Base-by-base conservation (phyloP, 2,797 vertebrate species). In the Gallirallus australis region DNA sequence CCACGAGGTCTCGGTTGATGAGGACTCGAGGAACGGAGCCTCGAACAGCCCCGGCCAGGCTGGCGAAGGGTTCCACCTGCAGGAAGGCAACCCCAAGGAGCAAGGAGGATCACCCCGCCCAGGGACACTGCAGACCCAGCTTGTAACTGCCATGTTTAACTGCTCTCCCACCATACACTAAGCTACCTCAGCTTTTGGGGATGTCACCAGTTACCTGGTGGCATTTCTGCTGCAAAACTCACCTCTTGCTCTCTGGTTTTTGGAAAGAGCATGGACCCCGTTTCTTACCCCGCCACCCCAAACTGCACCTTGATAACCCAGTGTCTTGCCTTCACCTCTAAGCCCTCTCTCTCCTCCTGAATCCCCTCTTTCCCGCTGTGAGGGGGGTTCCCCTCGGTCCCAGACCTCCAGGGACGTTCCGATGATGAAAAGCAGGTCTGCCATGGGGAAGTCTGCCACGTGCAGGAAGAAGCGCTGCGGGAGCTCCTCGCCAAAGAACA, bases 21-120 rank as follows among this genome's bases (percentile, higher is more conserved):
- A 99, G 98, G 28, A 99, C 96, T 2, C 99, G 98, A 8, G 99
- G 98, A 9, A 99, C 98, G 0, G 99, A 98, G 63, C 96, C 54
- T 40, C 97, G 95, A 23, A 99, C 98, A 0, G 98, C 98, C 50
- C 98, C 98, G 0, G 98, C 98, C 94, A 99, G 97, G 86, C 99
- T 99, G 96, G 99, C 99, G 33, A 99, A 99, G n/a, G 99, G 99
- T 95, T 99, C 99, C 97, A 99, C 99, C 99, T 99, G 94, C 37
- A 90, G 66, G 66, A 28, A 28, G 75, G 45, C 2, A 69, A 42
- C 31, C 39, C 2, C 3, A 31, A 39, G 37, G 71, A n/a, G 30
- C 70, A 77, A 45, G 8, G 79, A 27, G 56, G 2, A 35, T 86
- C 86, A 75, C 69, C 59, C 12, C 1, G 16, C n/a, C 11, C 39